Conservation (phyloP, 2,888 invertebrate genomes). For the Drosophila rellima region DNA sequence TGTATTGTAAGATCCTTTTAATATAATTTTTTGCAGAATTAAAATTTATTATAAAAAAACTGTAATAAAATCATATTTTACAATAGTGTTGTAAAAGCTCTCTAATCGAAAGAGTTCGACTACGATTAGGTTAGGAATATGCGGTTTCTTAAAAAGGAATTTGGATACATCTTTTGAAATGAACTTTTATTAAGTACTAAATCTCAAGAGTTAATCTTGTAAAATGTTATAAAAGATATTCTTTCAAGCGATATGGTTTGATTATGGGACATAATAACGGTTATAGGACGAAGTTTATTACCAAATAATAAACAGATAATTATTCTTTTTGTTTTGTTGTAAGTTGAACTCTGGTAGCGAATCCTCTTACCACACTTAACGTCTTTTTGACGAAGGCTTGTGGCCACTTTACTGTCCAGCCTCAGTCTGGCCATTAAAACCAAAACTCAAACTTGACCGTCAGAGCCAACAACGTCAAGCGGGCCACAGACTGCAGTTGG, state of each 20-base stretch:
- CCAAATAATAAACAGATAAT: constrained; percentile 4
- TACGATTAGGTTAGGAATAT: too few species aligned
- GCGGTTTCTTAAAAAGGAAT: too few species aligned
- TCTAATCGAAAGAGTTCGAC: too few species aligned
- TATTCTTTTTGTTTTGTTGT: not conserved
- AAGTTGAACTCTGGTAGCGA: not conserved
- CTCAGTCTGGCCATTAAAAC: constrained; percentile 52
- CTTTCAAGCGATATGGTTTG: not conserved
- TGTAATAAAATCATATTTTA: too few species aligned
- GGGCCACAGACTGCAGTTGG: constrained; percentile 12
- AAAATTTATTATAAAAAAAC: too few species aligned
- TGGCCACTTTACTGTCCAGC: constrained; percentile 54
- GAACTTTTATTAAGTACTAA: too few species aligned
- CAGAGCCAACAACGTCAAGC: constrained; percentile 45
- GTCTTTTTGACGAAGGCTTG: constrained; percentile 25
- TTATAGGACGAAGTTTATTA: not conserved
- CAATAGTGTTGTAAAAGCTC: too few species aligned
- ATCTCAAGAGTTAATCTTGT: too few species aligned
- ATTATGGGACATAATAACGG: not conserved
- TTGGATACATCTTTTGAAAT: too few species aligned
- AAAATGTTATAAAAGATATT: too few species aligned
- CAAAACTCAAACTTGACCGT: constrained; percentile 60
- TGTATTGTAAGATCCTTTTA: too few species aligned
- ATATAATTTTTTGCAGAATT: too few species aligned
- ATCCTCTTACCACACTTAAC: constrained; percentile 26